Evolutionary conservation across 1,140 invertebrate genomes (phyloP), one percentile per base, ranked within the genome.

Genomic region (Phymorhynchus buccinoides): DNA sequence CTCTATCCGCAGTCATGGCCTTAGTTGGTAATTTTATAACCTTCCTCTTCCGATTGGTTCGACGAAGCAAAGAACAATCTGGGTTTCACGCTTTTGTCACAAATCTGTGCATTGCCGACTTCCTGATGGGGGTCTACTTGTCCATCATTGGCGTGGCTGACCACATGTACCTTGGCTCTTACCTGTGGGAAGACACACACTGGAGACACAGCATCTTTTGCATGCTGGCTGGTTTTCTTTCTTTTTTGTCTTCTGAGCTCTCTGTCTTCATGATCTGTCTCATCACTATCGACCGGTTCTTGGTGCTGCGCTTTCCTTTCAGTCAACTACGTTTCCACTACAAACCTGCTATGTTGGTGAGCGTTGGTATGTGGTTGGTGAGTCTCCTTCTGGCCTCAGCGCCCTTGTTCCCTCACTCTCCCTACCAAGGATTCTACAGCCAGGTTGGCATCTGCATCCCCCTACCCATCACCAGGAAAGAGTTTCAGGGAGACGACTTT

Each of bases 61-160:
- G 73, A 66, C 32, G 80, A n/a, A 68, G 1, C 41, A 66, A 78
- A 52, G n/a, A 68, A 18, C 79, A 56, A 22, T 73, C 39, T 2
- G 80, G 73, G 22, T 86, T 87, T 39, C 84, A 86, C 0, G 68
- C 84, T 1, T 89, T 90, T 30, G 86, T 90, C 6, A 83, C 88
- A 3, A 90, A 91, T 86, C 84, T 92, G 27, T 84, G 88, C 35
- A 32, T 89, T 30, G 87, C 90, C 27, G 90, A 92, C 62, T 85
- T 91, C 30, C 27, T 91, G 27, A 91, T 91, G 90, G 90, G 91
- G 6, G 41, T 80, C 6, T 80, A 80, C 44, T 32, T 80, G 18
- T 16, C 44, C 30, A 30, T 80, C 22, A 80, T 80, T 80, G 78
- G 78, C 14, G 44, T 80, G 44, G 78, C 78, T 18, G 78, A 80